Evolutionary conservation across 2,113 vertebrate species (phyloP).

Genomic region (Sceloporus undulatus): DNA sequence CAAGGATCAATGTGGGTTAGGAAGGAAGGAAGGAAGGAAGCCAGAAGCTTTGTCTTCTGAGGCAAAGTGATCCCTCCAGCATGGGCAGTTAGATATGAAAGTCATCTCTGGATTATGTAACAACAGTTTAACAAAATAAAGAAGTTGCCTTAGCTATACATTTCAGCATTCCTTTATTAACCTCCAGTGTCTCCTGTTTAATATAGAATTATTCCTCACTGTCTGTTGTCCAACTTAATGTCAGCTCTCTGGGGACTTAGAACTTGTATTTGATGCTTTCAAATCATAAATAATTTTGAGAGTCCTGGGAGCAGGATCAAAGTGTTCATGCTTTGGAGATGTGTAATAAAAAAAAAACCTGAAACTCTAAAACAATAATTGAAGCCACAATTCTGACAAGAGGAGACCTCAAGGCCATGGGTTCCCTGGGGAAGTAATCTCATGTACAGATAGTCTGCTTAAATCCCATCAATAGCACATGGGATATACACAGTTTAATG

Average conservation of each 20-base stretch:
- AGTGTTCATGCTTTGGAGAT: background rate
- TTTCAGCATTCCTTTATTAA: constrained; percentile 18
- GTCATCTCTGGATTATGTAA: constrained; percentile 4
- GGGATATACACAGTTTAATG: background rate
- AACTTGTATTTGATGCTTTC: background rate
- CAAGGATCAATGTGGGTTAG: constrained; percentile 2
- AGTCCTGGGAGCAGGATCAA: background rate
- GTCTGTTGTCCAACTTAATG: constrained; percentile 1
- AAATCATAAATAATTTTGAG: constrained; percentile 20
- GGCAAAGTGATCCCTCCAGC: background rate
- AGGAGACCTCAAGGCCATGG: background rate
- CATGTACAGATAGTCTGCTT: background rate
- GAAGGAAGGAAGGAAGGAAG: background rate
- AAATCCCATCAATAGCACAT: background rate
- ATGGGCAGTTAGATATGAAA: background rate
- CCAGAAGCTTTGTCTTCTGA: background rate
- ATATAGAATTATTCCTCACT: background rate
- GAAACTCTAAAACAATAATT: constrained; percentile 6
- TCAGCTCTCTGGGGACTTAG: background rate
- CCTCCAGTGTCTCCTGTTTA: background rate
- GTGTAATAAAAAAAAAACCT: constrained; percentile 1
- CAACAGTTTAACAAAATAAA: constrained; percentile 22
- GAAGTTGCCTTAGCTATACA: background rate
- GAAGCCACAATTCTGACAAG: background rate
- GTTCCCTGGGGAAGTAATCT: constrained; percentile 29